phyloP scores from a whole-genome alignment of 2,888 invertebrate genomes.

The Rapana venosa region DNA sequence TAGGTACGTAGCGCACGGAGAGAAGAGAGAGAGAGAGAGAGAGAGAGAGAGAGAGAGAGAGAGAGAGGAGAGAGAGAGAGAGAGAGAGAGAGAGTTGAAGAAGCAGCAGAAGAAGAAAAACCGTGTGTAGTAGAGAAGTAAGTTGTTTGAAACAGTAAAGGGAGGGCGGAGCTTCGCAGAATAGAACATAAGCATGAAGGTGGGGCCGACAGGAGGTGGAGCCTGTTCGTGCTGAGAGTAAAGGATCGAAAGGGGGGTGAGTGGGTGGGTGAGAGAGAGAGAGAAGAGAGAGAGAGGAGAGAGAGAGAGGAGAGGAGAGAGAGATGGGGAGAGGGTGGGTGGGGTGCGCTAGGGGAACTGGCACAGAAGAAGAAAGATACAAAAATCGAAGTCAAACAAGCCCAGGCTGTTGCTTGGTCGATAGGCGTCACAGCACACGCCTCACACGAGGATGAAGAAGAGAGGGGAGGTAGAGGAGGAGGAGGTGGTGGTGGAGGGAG shows the following conservation, averaged over 20 bases:
- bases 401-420: not conserved
- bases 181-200: not conserved
- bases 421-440: conserved; percentile 18
- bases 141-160: not conserved
- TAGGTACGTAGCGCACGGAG: not conserved
- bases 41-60: not conserved
- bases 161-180: not conserved
- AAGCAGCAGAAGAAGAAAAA: not conserved
- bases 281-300: not conserved
- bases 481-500: not conserved
- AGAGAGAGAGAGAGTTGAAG: not conserved
- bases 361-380: not conserved
- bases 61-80: not conserved
- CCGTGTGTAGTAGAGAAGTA: not conserved
- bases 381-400: conserved; percentile 18
- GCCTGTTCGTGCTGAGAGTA: not conserved
- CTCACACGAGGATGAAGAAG: not conserved
- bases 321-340: not conserved
- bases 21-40: not conserved
- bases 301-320: not conserved
- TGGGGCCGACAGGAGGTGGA: not conserved
- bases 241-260: not conserved
- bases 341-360: not conserved
- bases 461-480: not conserved
- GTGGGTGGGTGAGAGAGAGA: not conserved